phyloP scores from a whole-genome alignment of 2,113 vertebrate genomes.

The Lucifuga dentata region DNA sequence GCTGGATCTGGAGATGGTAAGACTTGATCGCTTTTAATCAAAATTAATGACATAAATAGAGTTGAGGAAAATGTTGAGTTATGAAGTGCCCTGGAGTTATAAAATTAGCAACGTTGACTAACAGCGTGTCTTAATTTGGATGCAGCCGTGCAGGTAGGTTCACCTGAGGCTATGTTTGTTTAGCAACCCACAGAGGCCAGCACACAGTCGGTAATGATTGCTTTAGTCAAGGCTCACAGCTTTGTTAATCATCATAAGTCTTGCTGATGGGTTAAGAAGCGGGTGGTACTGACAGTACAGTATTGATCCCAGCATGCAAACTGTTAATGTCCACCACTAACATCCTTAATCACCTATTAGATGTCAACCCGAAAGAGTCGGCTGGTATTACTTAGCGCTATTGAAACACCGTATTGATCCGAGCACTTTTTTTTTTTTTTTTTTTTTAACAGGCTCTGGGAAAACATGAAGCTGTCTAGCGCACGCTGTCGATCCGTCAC shows the following conservation, averaged over 20 bases:
- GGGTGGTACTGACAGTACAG: constrained; percentile 34
- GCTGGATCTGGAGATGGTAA: constrained; percentile 81
- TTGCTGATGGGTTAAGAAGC: constrained; percentile 47
- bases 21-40: constrained; percentile 26
- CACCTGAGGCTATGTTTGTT: constrained; percentile 26
- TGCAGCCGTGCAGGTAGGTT: constrained; percentile 15
- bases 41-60: background rate
- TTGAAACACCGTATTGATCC: constrained; percentile 59
- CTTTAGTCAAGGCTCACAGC: constrained; percentile 50
- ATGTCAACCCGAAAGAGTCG: constrained; percentile 24
- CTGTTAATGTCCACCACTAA: constrained; percentile 32
- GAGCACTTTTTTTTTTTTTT: constrained; percentile 49
- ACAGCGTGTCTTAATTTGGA: background rate
- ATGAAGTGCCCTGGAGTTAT: background rate
- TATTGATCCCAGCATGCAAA: constrained; percentile 48
- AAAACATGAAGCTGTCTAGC: constrained; percentile 25
- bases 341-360: constrained; percentile 60
- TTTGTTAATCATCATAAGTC: constrained; percentile 57
- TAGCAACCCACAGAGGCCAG: constrained; percentile 6
- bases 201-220: constrained; percentile 40
- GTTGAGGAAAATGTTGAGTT: background rate
- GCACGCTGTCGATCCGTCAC: constrained; percentile 47
- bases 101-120: constrained; percentile 16
- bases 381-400: constrained; percentile 35
- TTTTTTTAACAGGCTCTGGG: constrained; percentile 8